Base-by-base conservation (phyloP, 2,888 invertebrate species). In the Mantis religiosa region DNA sequence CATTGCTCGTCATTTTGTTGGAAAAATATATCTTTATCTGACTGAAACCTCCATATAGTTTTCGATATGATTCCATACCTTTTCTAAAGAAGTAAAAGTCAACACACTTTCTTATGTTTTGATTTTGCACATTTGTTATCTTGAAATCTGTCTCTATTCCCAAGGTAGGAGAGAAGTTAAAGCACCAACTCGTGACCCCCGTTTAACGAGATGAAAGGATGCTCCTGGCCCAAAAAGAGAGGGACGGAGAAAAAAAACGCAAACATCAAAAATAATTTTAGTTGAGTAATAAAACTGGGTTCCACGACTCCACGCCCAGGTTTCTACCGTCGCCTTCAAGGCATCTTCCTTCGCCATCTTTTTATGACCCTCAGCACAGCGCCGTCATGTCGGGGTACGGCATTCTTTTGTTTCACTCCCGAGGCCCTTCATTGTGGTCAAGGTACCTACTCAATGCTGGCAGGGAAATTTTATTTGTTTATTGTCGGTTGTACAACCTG, bases 341-440 rank as follows among this genome's bases (percentile, higher is more conserved):
- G 34, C 84, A 84, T 34, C 54, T 71, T 71, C 84, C 41, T 47
- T 84, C 30, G 82, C 87, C 82, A 87, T 87, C 47, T 87, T 87
- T 87, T 87, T 87, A 87, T 87, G 81, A 87, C 87, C 87, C 87
- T 87, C 81, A 87, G 87, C 87, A 82, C 87, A 81, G 87, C 87
- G 87, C 87, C 87, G 81, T 87, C 87, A n/a, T 34, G 87, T 82
- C 87, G 87, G 87, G 54, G 54, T 71, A 71, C 54, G 54, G 54
- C 54, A 71, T 71, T 71, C 54, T 71, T 71, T 71, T 71, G 54
- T 71, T 71, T 71, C 54, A 25, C 25, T 71, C 54, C 54, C 6
- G 20, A 71, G 54, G 54, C 54, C 15, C 25, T 25, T 71, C 54
- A 71, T 71, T 71, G 54, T 71, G 54, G 54, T 71, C 54, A 41